Percentiles rank a stretch among this genome's conserved stretches.
Evolutionary conservation across 2,797 vertebrate genomes (phyloP).

Genomic region (Sebastes variabilis): DNA sequence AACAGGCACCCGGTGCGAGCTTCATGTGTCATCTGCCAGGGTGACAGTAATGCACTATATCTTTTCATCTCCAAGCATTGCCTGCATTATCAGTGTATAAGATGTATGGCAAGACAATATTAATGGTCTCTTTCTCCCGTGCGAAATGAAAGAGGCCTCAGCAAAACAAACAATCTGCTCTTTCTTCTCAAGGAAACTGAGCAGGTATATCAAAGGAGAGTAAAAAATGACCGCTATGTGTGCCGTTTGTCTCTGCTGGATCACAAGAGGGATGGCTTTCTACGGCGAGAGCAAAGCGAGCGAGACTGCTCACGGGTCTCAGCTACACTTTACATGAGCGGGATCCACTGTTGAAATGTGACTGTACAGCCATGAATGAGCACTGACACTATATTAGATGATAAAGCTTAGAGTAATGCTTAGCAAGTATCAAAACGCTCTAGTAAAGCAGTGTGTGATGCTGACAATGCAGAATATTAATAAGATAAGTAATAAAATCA

Average conservation of each 20-base stretch:
- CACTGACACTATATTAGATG: slow-evolving; percentile 45
- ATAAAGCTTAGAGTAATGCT: slow-evolving; percentile 61
- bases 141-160: slow-evolving; percentile 80
- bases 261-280: slow-evolving; percentile 66
- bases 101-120: slow-evolving; percentile 83
- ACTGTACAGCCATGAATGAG: slow-evolving; percentile 54
- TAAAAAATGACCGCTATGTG: slow-evolving; percentile 75
- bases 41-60: slow-evolving; percentile 82
- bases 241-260: slow-evolving; percentile 72
- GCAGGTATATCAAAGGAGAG: slow-evolving; percentile 79
- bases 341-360: slow-evolving; percentile 38
- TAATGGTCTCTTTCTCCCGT: slow-evolving; percentile 77
- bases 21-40: slow-evolving; percentile 80
- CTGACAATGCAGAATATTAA: slow-evolving; percentile 74
- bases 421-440: slow-evolving; percentile 61
- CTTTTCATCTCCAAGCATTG: slow-evolving; percentile 84
- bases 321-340: slow-evolving; percentile 28
- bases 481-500: slow-evolving; percentile 74
- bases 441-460: slow-evolving; percentile 55
- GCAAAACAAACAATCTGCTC: slow-evolving; percentile 83
- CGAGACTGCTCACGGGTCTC: slow-evolving; percentile 19
- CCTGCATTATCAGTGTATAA: slow-evolving; percentile 84
- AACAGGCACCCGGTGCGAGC: slow-evolving; percentile 55
- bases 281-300: slow-evolving; percentile 16
- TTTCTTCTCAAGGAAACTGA: slow-evolving; percentile 81